A percentile compares a stretch with the other conserved stretches of the same genome.
These are phyloP conservation scores for Eristalinus sepulchralis DNA, from an alignment of 2,888 invertebrate species.

Conservation along the genomic window DNA sequence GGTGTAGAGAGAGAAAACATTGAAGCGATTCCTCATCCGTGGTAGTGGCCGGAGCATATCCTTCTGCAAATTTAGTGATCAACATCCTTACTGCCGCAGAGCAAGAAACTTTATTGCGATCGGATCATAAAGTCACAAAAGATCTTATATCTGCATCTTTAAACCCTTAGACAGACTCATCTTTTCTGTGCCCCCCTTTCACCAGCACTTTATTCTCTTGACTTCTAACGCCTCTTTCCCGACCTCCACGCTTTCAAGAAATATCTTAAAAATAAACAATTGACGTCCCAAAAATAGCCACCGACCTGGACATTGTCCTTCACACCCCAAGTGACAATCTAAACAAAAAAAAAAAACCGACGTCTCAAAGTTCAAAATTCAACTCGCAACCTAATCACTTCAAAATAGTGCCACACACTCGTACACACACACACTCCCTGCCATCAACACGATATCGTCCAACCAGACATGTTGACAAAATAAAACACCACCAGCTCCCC, in stretches of 20 bases:
- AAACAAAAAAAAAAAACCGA: constrained; percentile 5
- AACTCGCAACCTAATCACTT: background rate
- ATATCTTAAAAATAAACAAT: background rate
- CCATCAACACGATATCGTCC: background rate
- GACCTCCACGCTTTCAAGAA: background rate
- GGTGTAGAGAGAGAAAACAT: too few relatives aligned
- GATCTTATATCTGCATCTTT: too few relatives aligned
- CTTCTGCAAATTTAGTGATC: too few relatives aligned
- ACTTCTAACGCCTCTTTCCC: background rate
- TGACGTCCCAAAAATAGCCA: constrained; percentile 2
- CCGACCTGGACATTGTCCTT: constrained; percentile 19
- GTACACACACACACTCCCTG: background rate
- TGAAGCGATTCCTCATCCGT: too few relatives aligned
- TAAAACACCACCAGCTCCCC: background rate
- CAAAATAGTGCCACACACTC: background rate
- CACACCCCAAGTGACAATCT: background rate
- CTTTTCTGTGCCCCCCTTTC: too few relatives aligned
- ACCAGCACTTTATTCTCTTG: background rate
- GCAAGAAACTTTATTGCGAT: too few relatives aligned
- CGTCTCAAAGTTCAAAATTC: background rate
- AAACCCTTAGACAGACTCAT: too few relatives aligned
- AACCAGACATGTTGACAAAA: background rate
- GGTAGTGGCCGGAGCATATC: too few relatives aligned
- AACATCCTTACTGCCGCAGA: too few relatives aligned
- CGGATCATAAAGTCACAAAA: too few relatives aligned